phyloP scores from a whole-genome alignment of 2,888 invertebrate species.

The Heliconius aoede region DNA sequence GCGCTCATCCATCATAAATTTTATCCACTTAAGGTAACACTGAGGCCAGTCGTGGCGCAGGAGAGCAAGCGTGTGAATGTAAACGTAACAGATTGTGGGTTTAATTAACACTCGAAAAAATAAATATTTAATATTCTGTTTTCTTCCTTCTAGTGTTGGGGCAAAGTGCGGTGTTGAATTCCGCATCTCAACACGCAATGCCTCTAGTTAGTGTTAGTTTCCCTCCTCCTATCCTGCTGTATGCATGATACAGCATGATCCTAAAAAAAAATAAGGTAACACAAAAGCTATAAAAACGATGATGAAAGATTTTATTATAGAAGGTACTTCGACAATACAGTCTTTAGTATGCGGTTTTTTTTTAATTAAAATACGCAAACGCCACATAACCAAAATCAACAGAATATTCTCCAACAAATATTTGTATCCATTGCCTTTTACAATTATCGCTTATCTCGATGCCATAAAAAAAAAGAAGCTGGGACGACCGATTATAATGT shows the following conservation, averaged over 20 bases:
- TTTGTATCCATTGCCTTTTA: slow-evolving; percentile 59
- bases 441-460: slow-evolving; percentile 54
- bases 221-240: too few relatives aligned
- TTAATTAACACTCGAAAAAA: too few relatives aligned
- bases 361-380: not conserved
- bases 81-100: too few relatives aligned
- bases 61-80: too few relatives aligned
- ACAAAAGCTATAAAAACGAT: slow-evolving; percentile 34
- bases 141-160: too few relatives aligned
- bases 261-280: slow-evolving; percentile 39
- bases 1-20: slow-evolving; percentile 55
- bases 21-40: slow-evolving; percentile 47
- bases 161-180: too few relatives aligned
- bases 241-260: too few relatives aligned
- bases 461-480: slow-evolving; percentile 67
- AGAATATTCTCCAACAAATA: slow-evolving; percentile 44
- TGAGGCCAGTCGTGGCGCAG: slow-evolving; percentile 11
- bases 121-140: too few relatives aligned
- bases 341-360: not conserved
- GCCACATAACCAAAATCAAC: not conserved
- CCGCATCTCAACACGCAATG: too few relatives aligned
- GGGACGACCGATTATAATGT: slow-evolving; percentile 79
- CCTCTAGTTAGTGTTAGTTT: too few relatives aligned
- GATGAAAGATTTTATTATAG: not conserved
- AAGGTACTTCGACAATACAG: not conserved